These are phyloP conservation scores for Amphipyra berbera DNA, from an alignment of 2,888 invertebrate species.

Conservation along the genomic window DNA sequence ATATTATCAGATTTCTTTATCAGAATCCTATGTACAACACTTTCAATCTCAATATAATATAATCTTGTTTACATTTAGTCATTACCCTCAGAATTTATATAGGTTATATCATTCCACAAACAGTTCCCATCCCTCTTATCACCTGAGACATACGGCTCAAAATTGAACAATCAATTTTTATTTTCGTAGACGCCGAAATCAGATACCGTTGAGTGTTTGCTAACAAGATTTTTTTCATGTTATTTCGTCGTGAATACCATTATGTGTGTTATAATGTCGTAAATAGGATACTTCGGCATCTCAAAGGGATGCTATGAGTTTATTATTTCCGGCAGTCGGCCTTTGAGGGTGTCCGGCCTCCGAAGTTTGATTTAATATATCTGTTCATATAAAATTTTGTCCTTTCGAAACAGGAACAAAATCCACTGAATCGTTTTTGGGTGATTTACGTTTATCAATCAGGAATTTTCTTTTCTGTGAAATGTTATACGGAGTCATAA, in stretches of 20 bases:
- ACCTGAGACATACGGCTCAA: conserved; percentile 18
- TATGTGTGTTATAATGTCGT: conserved; percentile 56
- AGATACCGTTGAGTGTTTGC: conserved; percentile 55
- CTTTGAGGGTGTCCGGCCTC: conserved; percentile 53
- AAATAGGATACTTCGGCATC: conserved; percentile 55
- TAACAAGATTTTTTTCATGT: conserved; percentile 58
- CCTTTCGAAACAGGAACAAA: conserved; percentile 27
- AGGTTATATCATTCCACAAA: conserved; percentile 7
- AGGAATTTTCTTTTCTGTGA: background rate
- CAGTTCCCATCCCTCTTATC: conserved; percentile 5
- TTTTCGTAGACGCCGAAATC: conserved; percentile 41
- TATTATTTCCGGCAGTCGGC: conserved; percentile 60
- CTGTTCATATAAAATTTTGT: conserved; percentile 37
- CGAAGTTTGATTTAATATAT: conserved; percentile 52
- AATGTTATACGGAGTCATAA: background rate
- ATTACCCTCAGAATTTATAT: conserved; percentile 26
- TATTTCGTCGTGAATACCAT: conserved; percentile 54
- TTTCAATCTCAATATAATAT: conserved; percentile 24
- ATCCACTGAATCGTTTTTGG: conserved; percentile 16
- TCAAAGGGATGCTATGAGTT: conserved; percentile 61
- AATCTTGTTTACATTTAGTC: conserved; percentile 33
- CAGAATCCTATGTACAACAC: conserved; percentile 4
- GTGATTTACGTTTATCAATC: background rate
- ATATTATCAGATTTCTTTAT: background rate
- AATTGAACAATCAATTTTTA: conserved; percentile 26